Evolutionary conservation across 2,888 invertebrate genomes (phyloP).

Genomic region (Ceraclea dissimilis): DNA sequence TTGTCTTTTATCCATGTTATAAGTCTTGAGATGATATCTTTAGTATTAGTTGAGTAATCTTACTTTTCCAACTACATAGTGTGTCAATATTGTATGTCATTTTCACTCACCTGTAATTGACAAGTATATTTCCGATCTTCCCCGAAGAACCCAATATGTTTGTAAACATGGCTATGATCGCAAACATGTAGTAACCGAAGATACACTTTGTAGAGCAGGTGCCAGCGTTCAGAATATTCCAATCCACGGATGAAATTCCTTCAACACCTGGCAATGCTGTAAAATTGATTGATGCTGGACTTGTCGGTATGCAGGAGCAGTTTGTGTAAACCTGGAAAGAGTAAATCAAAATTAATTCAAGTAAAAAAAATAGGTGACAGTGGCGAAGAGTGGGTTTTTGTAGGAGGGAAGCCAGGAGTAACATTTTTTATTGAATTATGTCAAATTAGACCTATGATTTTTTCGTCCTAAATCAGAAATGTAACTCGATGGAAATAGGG

Average conservation of each 20-base stretch:
- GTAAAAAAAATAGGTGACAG: too few relatives aligned
- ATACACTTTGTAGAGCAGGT: constrained; percentile 42
- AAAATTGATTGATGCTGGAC: constrained; percentile 4
- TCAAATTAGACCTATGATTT: too few relatives aligned
- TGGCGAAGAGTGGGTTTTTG: too few relatives aligned
- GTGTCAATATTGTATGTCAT: too few relatives aligned
- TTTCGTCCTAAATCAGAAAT: too few relatives aligned
- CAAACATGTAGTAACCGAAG: constrained; percentile 43
- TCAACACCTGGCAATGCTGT: constrained; percentile 6
- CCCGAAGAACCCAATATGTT: constrained; percentile 58
- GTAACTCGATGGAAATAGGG: too few relatives aligned
- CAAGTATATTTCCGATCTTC: constrained; percentile 56
- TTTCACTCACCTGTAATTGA: constrained; percentile 53
- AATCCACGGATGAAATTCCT: constrained; percentile 9
- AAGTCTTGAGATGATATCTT: too few relatives aligned
- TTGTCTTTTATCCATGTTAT: too few relatives aligned
- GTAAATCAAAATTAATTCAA: constrained; percentile 8
- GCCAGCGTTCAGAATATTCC: constrained; percentile 34
- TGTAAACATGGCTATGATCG: constrained; percentile 43
- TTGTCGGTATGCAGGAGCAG: constrained; percentile 30
- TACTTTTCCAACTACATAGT: too few relatives aligned
- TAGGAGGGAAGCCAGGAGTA: too few relatives aligned
- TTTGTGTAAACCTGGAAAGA: constrained; percentile 32
- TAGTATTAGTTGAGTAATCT: too few relatives aligned
- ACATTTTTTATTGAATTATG: too few relatives aligned